Percentiles rank a stretch among this genome's conserved stretches.
Conservation (phyloP, 1,140 invertebrate species). For the Aplysia californica region DNA sequence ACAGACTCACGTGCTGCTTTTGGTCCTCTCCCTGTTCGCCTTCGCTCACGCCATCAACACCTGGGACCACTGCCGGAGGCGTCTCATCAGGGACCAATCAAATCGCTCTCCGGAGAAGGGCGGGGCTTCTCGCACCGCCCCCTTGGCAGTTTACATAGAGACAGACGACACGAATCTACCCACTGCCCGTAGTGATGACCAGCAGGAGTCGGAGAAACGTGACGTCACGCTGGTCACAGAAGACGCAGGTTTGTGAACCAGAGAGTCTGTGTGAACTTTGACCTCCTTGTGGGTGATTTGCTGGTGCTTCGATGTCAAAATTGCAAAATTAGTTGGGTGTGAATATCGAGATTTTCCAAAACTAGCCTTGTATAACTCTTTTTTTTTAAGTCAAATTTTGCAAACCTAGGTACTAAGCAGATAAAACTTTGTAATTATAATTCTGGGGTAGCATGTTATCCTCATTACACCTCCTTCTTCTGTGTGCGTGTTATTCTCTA, state of each 20-base stretch:
- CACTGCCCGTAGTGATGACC: not conserved
- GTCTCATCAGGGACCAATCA: slow-evolving; percentile 34
- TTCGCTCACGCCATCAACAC: slow-evolving; percentile 45
- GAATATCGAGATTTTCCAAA: too few relatives aligned
- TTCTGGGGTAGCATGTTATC: too few relatives aligned
- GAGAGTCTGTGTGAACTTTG: not conserved
- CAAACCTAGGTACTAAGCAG: too few relatives aligned
- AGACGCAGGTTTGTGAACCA: not conserved
- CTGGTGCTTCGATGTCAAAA: not conserved
- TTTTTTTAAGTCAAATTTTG: too few relatives aligned
- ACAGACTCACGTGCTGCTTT: slow-evolving; percentile 42
- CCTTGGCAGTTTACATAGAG: slow-evolving; percentile 6
- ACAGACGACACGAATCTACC: slow-evolving; percentile 20
- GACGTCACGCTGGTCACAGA: not conserved
- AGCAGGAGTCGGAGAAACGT: not conserved
- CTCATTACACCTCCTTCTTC: too few relatives aligned
- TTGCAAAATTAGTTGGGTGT: too few relatives aligned
- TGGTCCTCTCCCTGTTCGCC: slow-evolving; percentile 37
- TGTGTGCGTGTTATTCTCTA: too few relatives aligned
- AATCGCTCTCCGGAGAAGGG: slow-evolving; percentile 8
- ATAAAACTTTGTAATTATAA: too few relatives aligned
- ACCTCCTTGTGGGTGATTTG: not conserved
- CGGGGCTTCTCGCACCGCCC: not conserved
- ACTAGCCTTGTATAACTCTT: too few relatives aligned
- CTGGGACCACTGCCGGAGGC: slow-evolving; percentile 47